Conservation (phyloP, 2,888 invertebrate genomes). For the Eledone cirrhosa region DNA sequence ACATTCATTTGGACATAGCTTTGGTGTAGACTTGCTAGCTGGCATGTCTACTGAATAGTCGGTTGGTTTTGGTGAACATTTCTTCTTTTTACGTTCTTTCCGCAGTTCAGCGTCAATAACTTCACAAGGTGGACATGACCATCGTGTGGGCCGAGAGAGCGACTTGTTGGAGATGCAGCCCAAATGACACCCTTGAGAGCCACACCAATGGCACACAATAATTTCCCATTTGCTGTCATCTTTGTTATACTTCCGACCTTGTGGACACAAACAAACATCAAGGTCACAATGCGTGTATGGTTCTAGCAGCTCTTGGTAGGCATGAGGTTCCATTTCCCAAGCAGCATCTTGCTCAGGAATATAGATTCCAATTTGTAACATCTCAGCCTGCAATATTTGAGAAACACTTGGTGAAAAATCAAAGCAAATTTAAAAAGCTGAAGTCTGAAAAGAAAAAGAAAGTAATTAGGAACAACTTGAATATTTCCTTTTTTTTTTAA, state of each 20-base stretch:
- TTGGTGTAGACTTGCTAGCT: not conserved
- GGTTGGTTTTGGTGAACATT: not conserved
- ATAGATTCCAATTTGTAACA: conserved; percentile 77
- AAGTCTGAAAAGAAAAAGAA: too few relatives aligned
- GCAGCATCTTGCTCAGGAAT: conserved; percentile 85
- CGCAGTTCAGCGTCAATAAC: not conserved
- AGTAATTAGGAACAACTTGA: too few relatives aligned
- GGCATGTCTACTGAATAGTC: conserved; percentile 2
- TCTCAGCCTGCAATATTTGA: conserved; percentile 67
- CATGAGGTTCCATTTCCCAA: conserved; percentile 82
- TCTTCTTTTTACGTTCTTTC: conserved; percentile 21
- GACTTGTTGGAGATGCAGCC: conserved; percentile 63
- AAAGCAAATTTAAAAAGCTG: not conserved
- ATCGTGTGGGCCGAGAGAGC: not conserved
- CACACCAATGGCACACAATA: conserved; percentile 71
- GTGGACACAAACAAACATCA: conserved; percentile 72
- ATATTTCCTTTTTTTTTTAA: too few relatives aligned
- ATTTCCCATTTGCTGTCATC: conserved; percentile 70
- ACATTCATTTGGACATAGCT: not conserved
- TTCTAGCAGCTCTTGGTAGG: conserved; percentile 77
- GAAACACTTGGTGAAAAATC: not conserved
- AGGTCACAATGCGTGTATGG: conserved; percentile 74
- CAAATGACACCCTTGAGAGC: conserved; percentile 71
- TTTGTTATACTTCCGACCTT: conserved; percentile 70
- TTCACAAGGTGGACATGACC: conserved; percentile 3